phyloP scores from a whole-genome alignment of 2,888 invertebrate species.

The Tuberolachnus salignus region DNA sequence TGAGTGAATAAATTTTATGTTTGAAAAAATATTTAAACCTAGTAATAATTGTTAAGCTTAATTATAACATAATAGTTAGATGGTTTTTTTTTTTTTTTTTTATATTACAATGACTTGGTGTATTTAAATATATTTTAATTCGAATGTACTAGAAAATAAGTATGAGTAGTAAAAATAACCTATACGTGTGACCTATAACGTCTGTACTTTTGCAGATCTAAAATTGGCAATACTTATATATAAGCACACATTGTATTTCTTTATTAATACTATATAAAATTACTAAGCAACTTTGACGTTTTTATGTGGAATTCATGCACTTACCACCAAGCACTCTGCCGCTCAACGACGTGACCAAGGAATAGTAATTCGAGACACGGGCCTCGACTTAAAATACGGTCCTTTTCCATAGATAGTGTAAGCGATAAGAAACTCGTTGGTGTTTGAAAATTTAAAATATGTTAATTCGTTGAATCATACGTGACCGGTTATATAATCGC shows the following conservation, averaged over 20 bases:
- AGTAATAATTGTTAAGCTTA: neutral
- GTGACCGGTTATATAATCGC: too few species aligned
- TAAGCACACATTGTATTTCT: neutral
- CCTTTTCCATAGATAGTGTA: too few species aligned
- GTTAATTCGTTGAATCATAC: too few species aligned
- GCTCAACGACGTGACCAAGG: neutral
- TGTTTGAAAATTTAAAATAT: too few species aligned
- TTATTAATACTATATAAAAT: neutral
- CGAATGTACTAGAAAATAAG: neutral
- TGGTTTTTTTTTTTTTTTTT: too few species aligned
- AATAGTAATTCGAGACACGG: too few species aligned
- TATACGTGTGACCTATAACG: neutral
- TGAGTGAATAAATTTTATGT: neutral
- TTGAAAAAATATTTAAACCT: neutral
- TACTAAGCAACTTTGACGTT: slow-evolving; percentile 20
- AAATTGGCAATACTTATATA: neutral
- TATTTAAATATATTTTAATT: too few species aligned
- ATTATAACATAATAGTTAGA: too few species aligned
- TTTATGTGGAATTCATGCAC: slow-evolving; percentile 17
- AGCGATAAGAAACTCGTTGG: too few species aligned
- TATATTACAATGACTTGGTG: too few species aligned
- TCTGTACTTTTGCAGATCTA: neutral
- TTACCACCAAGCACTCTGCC: slow-evolving; percentile 2
- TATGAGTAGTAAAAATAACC: neutral
- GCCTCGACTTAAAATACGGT: too few species aligned